Evolutionary conservation across 2,797 vertebrate species (phyloP).

Genomic region (Tragelaphus oryx): DNA sequence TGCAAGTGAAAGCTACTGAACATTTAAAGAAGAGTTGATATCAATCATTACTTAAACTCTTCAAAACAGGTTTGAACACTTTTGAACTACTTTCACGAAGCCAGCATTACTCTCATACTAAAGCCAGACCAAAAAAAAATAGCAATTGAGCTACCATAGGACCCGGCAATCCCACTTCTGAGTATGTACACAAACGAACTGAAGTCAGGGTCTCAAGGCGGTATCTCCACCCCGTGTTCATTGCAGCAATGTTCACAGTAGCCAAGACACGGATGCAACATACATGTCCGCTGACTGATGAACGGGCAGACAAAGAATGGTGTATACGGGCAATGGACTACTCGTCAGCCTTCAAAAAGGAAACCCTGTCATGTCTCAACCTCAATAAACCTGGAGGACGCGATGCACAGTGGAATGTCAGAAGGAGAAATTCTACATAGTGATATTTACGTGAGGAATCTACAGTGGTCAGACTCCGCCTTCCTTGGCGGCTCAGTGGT

Average conservation of each 20-base stretch:
- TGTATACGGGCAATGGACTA: fast-evolving
- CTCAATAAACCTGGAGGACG: no score
- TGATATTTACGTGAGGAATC: not conserved
- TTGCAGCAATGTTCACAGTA: not conserved
- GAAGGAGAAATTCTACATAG: not conserved
- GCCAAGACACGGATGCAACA: not conserved
- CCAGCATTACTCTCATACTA: not conserved
- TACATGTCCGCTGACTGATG: fast-evolving
- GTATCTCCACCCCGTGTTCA: not conserved
- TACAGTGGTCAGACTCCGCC: not conserved
- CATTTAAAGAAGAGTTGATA: not conserved
- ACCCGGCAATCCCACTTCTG: not conserved
- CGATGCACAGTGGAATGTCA: not conserved
- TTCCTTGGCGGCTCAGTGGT: not conserved
- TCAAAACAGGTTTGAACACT: not conserved
- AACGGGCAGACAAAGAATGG: no score
- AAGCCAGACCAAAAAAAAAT: not conserved
- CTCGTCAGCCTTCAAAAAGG: not conserved
- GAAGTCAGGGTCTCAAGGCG: not conserved
- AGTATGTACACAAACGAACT: not conserved
- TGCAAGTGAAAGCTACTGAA: not conserved
- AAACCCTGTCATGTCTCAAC: not conserved
- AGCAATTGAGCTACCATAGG: not conserved
- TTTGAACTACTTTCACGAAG: not conserved
- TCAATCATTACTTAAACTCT: not conserved